phyloP scores from a whole-genome alignment of 2,888 invertebrate genomes.

The Epinotia nisella region DNA sequence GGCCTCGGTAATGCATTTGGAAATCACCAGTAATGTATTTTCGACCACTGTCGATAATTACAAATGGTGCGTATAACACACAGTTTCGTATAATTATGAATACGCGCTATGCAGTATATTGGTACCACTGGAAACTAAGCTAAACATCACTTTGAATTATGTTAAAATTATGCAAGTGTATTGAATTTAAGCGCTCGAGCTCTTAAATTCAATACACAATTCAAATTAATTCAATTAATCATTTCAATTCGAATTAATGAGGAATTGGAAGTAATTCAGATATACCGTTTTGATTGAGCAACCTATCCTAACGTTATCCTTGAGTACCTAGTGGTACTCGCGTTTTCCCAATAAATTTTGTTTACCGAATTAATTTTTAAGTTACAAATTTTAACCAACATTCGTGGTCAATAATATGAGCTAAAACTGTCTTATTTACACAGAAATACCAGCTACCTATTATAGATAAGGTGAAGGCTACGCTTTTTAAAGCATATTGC shows the following conservation, averaged over 20 bases:
- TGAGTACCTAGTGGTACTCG: neutral
- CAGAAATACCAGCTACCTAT: no score
- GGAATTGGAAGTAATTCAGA: neutral
- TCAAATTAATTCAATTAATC: no score
- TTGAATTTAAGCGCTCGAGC: neutral
- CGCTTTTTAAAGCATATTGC: no score
- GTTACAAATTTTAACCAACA: neutral
- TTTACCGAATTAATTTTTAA: neutral
- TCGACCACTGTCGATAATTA: constrained; percentile 8
- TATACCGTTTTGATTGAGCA: neutral
- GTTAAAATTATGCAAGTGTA: neutral
- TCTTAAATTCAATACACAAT: no score
- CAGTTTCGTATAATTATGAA: no score
- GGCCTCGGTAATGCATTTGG: constrained; percentile 20
- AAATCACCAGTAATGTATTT: constrained; percentile 10
- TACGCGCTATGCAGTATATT: neutral
- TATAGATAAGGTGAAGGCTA: no score
- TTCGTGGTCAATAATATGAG: neutral
- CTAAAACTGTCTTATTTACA: no score
- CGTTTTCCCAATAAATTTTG: neutral
- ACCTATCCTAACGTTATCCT: no score
- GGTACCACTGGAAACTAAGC: neutral
- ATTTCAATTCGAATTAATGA: neutral
- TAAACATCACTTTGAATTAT: neutral
- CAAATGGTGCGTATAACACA: neutral